A percentile compares a stretch with the other conserved stretches of the same genome.
These are phyloP conservation scores for Pteropus alecto DNA, from an alignment of 2,113 vertebrate species.

Conservation along the genomic window DNA sequence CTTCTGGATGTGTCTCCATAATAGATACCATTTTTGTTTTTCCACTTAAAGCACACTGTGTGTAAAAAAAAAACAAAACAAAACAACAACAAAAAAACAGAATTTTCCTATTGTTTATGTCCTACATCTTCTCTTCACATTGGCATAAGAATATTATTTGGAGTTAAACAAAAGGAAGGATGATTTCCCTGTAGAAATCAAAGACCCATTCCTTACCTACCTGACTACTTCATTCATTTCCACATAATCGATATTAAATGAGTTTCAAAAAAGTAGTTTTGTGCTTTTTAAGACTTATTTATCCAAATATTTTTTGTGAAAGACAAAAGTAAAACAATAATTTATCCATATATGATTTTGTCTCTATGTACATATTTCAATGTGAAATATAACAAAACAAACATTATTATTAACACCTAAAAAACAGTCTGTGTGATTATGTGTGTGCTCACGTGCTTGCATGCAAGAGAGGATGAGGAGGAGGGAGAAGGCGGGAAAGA, in stretches of 20 bases:
- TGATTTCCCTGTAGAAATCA: neutral
- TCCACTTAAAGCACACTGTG: neutral
- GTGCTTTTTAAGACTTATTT: neutral
- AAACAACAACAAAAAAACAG: too few relatives aligned
- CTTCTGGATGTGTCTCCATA: neutral
- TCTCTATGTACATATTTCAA: neutral
- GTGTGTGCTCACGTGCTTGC: neutral
- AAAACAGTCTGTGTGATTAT: neutral
- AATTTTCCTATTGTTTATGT: neutral
- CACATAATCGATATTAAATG: neutral
- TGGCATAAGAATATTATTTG: neutral
- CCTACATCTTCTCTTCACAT: neutral
- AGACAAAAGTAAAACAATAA: neutral
- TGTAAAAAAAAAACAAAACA: neutral
- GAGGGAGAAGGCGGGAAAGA: too few relatives aligned
- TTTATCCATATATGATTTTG: neutral
- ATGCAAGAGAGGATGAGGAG: accelerated
- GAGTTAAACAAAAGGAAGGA: neutral
- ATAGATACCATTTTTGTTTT: neutral
- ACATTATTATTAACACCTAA: neutral
- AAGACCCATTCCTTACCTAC: neutral
- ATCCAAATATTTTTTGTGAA: neutral
- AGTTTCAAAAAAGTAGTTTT: neutral
- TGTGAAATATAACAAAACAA: neutral
- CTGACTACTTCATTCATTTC: neutral